Conservation (phyloP, 2,113 vertebrate genomes). For the Acanthisitta chloris region DNA sequence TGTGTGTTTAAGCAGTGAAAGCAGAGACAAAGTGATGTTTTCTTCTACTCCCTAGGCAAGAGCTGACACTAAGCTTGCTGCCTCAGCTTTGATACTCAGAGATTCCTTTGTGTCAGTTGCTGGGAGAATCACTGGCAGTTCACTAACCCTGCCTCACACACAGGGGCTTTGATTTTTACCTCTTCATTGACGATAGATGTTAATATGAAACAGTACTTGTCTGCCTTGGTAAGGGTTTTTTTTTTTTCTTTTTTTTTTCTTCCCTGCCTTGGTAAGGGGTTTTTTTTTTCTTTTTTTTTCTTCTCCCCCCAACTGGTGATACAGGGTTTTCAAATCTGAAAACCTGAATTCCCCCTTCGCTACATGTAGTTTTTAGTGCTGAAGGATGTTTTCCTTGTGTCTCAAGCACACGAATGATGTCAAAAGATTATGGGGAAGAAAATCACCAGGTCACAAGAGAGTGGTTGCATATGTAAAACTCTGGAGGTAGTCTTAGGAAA, state of each 20-base stretch:
- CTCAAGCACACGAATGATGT: background rate
- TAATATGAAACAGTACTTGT: constrained; percentile 29
- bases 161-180: constrained; percentile 47
- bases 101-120: constrained; percentile 43
- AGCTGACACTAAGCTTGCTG: constrained; percentile 23
- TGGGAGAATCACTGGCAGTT: constrained; percentile 59
- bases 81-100: constrained; percentile 23
- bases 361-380: background rate
- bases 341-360: background rate
- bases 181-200: constrained; percentile 41
- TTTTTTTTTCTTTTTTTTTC: background rate
- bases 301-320: background rate
- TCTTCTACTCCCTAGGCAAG: constrained; percentile 39
- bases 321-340: background rate
- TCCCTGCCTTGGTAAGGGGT: background rate
- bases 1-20: constrained; percentile 41
- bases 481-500: background rate
- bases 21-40: constrained; percentile 55
- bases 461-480: background rate
- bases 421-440: background rate
- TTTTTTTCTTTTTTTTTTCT: background rate
- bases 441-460: background rate
- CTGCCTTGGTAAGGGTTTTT: background rate
- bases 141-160: background rate
- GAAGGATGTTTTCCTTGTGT: background rate